Evolutionary conservation across 2,797 vertebrate species (phyloP).

Genomic region (Anniella stebbinsi): DNA sequence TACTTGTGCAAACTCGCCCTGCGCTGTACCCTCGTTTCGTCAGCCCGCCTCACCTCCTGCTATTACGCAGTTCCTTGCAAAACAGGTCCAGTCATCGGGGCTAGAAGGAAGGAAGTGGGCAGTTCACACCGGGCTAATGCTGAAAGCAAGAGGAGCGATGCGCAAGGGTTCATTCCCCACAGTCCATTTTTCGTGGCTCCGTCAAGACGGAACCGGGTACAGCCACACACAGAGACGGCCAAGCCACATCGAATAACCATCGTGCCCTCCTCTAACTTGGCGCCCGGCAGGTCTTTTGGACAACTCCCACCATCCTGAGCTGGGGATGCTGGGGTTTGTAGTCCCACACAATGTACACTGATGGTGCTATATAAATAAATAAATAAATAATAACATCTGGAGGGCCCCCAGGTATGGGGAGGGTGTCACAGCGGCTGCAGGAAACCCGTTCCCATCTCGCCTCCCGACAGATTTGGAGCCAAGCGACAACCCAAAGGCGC

Average conservation of each 20-base stretch:
- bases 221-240: not conserved
- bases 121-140: not conserved
- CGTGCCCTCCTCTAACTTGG: no score
- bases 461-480: not conserved
- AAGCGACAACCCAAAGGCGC: not conserved
- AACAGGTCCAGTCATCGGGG: not conserved
- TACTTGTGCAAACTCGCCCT: not conserved
- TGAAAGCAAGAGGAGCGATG: not conserved
- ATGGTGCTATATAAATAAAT: no score
- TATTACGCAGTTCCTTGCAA: not conserved
- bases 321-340: not conserved
- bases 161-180: not conserved
- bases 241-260: not conserved
- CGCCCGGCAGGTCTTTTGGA: not conserved
- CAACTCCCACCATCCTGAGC: not conserved
- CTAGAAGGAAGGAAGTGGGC: not conserved
- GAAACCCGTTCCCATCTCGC: not conserved
- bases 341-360: no score
- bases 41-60: not conserved
- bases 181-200: not conserved
- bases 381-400: no score
- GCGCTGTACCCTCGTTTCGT: not conserved
- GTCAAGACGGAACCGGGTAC: not conserved
- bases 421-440: not conserved
- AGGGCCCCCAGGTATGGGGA: no score